Evolutionary conservation across 2,797 vertebrate genomes (phyloP).

Genomic region (Aldrovandia affinis): DNA sequence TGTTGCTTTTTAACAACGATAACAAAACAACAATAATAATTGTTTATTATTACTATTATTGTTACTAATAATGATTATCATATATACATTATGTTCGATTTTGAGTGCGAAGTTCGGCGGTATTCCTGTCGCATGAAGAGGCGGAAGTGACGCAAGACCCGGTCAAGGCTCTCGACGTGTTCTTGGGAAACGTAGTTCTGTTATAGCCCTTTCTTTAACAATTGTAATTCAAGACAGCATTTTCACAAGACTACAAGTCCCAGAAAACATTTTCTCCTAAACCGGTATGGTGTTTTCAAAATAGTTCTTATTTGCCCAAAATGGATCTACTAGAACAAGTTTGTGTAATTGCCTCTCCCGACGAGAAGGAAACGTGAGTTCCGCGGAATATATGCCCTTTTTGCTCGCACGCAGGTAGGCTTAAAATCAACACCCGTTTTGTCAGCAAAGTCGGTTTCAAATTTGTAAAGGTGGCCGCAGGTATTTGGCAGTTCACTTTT

Average conservation of each 20-base stretch:
- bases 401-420: not conserved
- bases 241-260: slow-evolving; percentile 44
- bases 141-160: not conserved
- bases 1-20: too few relatives aligned
- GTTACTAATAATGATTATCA: too few relatives aligned
- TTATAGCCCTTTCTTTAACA: not conserved
- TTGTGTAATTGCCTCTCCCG: not conserved
- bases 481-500: not conserved
- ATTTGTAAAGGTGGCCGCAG: not conserved
- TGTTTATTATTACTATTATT: too few relatives aligned
- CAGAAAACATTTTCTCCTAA: slow-evolving; percentile 22
- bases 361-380: slow-evolving; percentile 20
- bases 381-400: not conserved
- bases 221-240: not conserved
- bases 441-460: not conserved
- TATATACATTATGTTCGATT: too few relatives aligned
- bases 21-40: too few relatives aligned
- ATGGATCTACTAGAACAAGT: slow-evolving; percentile 22
- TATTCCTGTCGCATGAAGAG: not conserved
- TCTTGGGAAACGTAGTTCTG: slow-evolving; percentile 44
- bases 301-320: slow-evolving; percentile 17
- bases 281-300: slow-evolving; percentile 38
- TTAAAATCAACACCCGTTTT: not conserved
- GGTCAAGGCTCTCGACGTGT: too few relatives aligned
- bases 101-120: not conserved